Evolutionary conservation across 2,888 invertebrate species (phyloP), one percentile per base, ranked within the genome.

Genomic region (Petrolisthes cinctipes): DNA sequence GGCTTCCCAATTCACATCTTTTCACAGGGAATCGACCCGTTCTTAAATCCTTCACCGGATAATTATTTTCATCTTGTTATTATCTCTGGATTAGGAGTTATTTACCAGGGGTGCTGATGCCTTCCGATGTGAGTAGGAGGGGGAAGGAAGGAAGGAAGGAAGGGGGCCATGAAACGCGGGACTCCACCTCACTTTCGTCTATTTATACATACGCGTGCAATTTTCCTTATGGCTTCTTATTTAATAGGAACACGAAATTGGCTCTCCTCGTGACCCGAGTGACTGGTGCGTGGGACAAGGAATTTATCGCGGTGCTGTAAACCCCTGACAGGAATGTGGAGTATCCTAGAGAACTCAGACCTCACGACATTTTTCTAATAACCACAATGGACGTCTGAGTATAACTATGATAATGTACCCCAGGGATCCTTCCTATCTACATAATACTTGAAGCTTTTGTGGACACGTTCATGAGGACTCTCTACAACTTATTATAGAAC

Each of bases 41-140:
- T 86, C 86, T 86, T 86, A 86, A 86, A 86, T 86, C 86, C 86
- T 86, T 86, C 86, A 86, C 78, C 56, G 78, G 37, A n/a, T 83
- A 83, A 83, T 83, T 61, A 83, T 75, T 75, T 51, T 23, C 86
- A 78, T 66, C 76, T 57, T 76, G 71, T 78, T 66, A 82, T 82
- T 82, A 86, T 57, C 82, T 76, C 78, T 53, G 78, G 82, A 86
- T 86, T 86, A 82, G 81, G 73, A 71, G 66, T 80, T 85, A 73
- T 71, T 80, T 85, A 76, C 61, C 37, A 17, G 61, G 14, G 9
- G 51, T 57, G 56, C 57, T 57, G 61, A 80, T 85, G 85, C 85
- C 66, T 79, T 71, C 85, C 81, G 20, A 37, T 23, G 83, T 11
- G 37, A 11, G 81, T n/a, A 4, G 7, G 75, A 51, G 17, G 82